A percentile compares a stretch with the other conserved stretches of the same genome.
phyloP scores from a whole-genome alignment of 2,888 invertebrate genomes.

The Polydrusus tereticollis region DNA sequence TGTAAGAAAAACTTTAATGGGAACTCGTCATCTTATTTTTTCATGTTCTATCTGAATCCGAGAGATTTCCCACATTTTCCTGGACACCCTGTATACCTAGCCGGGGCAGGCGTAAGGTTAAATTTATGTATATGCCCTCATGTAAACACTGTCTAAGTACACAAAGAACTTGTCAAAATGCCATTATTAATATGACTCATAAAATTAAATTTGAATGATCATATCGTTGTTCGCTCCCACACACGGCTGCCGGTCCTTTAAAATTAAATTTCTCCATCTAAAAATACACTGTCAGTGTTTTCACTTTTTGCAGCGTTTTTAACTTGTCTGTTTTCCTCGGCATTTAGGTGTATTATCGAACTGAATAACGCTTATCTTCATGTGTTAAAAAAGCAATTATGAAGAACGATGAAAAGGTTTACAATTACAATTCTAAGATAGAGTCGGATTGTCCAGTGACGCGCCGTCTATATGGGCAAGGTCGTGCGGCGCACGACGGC shows the following conservation, averaged over 20 bases:
- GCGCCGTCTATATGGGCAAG: too few species aligned
- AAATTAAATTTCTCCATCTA: constrained; percentile 33
- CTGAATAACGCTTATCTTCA: constrained; percentile 1
- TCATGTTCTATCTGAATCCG: too few species aligned
- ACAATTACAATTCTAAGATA: too few species aligned
- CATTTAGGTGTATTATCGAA: constrained; percentile 1
- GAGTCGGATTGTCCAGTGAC: too few species aligned
- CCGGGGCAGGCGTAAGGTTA: not conserved
- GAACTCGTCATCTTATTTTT: too few species aligned
- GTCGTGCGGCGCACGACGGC: too few species aligned
- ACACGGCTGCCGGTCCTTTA: constrained; percentile 30
- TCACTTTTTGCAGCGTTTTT: constrained; percentile 34
- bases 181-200: constrained; percentile 29
- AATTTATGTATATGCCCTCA: constrained; percentile 10
- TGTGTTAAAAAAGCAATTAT: too few species aligned
- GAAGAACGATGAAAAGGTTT: too few species aligned
- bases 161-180: constrained; percentile 28
- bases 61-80: too few species aligned
- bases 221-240: constrained; percentile 29
- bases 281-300: constrained; percentile 38
- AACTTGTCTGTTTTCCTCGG: constrained; percentile 8
- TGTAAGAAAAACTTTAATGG: too few species aligned
- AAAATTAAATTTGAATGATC: constrained; percentile 26
- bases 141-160: not conserved
- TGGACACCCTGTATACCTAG: too few species aligned